A percentile compares a stretch with the other conserved stretches of the same genome.
Evolutionary conservation across 2,888 invertebrate species (phyloP).

Genomic region (Pherbina coryleti): DNA sequence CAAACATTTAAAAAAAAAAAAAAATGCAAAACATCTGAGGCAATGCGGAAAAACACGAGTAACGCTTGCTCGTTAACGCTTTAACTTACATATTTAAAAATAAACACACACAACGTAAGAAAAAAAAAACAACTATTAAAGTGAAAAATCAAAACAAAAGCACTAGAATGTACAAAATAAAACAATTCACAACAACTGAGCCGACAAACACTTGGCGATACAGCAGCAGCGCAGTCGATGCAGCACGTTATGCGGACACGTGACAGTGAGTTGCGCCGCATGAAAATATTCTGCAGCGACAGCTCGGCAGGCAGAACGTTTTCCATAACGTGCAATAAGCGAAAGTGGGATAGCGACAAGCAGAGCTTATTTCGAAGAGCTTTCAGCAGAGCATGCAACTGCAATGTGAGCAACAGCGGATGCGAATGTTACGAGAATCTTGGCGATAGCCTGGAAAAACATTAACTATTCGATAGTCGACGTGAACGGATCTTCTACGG

Average conservation of each 20-base stretch:
- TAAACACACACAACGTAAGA: neutral
- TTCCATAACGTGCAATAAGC: conserved; percentile 50
- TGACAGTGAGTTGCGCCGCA: conserved; percentile 48
- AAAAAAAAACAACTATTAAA: conserved; percentile 10
- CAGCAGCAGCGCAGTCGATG: neutral
- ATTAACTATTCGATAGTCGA: conserved; percentile 23
- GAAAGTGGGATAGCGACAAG: conserved; percentile 44
- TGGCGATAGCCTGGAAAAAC: conserved; percentile 2
- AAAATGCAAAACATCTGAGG: neutral
- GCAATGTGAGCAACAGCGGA: conserved; percentile 53
- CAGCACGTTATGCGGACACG: conserved; percentile 62
- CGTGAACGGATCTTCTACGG: conserved; percentile 8
- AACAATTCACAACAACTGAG: neutral
- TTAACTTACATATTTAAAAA: neutral
- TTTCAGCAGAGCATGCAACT: conserved; percentile 52
- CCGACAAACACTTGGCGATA: neutral
- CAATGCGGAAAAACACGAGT: neutral
- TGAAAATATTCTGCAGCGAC: conserved; percentile 25
- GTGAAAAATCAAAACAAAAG: conserved; percentile 10
- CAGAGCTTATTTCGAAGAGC: conserved; percentile 42
- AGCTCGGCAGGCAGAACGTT: conserved; percentile 47
- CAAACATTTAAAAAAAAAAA: neutral
- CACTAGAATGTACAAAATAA: neutral
- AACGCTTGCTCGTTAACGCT: neutral
- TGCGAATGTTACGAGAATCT: conserved; percentile 42